Conservation (phyloP, 2,797 vertebrate genomes). For the Scomberomorus guttatus region DNA sequence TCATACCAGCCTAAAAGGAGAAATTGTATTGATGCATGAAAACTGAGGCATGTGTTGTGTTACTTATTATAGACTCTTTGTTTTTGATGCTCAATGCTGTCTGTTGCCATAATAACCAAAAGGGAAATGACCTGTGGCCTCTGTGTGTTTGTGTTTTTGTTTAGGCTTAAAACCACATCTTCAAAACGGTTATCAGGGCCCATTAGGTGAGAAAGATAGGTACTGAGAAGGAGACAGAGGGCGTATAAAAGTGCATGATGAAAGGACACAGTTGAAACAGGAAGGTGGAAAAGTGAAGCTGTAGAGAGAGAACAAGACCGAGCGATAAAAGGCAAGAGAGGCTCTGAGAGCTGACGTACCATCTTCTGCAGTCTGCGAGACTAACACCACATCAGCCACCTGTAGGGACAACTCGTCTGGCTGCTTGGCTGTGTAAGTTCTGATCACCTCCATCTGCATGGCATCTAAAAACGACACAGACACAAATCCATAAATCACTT, state of each 20-base stretch:
- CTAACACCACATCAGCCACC: constrained; percentile 94
- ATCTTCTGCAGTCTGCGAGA: constrained; percentile 91
- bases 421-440: constrained; percentile 96
- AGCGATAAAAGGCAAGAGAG: not conserved
- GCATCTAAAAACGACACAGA: constrained; percentile 80
- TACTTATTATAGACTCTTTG: not conserved
- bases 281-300: constrained; percentile 1
- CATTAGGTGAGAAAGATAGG: constrained; percentile 9
- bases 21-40: constrained; percentile 20
- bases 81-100: constrained; percentile 62
- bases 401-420: constrained; percentile 95
- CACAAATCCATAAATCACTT: not conserved
- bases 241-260: not conserved
- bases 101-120: constrained; percentile 53
- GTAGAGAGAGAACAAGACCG: not conserved
- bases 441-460: constrained; percentile 93
- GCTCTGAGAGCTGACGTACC: constrained; percentile 80
- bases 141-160: constrained; percentile 2
- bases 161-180: constrained; percentile 21
- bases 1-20: constrained; percentile 93
- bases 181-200: constrained; percentile 25
- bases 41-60: not conserved
- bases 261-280: constrained; percentile 16
- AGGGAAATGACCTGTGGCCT: constrained; percentile 25
- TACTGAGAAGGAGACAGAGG: constrained; percentile 1